Evolutionary conservation across 1,140 invertebrate species (phyloP).

Genomic region (Sogatella furcifera): DNA sequence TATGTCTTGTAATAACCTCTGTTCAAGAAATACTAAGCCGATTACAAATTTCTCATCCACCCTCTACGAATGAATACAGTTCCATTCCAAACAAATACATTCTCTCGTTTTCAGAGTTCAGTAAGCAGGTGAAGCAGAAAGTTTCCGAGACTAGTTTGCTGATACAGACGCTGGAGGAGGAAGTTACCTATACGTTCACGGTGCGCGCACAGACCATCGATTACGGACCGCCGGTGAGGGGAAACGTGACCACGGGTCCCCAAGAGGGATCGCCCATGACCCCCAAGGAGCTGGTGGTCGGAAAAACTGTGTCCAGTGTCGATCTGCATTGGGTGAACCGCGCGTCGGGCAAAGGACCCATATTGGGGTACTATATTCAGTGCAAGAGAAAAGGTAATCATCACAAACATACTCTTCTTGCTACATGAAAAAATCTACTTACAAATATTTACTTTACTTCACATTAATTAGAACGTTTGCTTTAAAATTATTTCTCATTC

Average conservation of each 20-base stretch:
- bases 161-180: constrained; percentile 80
- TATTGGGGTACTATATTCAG: constrained; percentile 90
- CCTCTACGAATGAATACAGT: no score
- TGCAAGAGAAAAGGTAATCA: constrained; percentile 68
- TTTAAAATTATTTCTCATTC: no score
- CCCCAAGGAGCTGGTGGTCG: constrained; percentile 58
- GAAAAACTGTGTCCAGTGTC: constrained; percentile 71
- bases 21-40: no score
- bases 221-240: constrained; percentile 61
- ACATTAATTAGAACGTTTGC: no score
- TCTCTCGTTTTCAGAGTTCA: constrained; percentile 48
- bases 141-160: constrained; percentile 67
- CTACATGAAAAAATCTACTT: no score
- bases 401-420: no score
- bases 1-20: no score
- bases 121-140: constrained; percentile 90
- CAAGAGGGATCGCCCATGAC: constrained; percentile 79
- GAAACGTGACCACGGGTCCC: constrained; percentile 88
- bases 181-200: constrained; percentile 82
- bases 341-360: constrained; percentile 67
- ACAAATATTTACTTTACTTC: no score
- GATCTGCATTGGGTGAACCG: constrained; percentile 82
- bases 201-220: constrained; percentile 83
- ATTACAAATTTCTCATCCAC: no score
- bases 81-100: no score